phyloP scores from a whole-genome alignment of 2,797 vertebrate genomes.

The Melanotaenia parkinsoni region DNA sequence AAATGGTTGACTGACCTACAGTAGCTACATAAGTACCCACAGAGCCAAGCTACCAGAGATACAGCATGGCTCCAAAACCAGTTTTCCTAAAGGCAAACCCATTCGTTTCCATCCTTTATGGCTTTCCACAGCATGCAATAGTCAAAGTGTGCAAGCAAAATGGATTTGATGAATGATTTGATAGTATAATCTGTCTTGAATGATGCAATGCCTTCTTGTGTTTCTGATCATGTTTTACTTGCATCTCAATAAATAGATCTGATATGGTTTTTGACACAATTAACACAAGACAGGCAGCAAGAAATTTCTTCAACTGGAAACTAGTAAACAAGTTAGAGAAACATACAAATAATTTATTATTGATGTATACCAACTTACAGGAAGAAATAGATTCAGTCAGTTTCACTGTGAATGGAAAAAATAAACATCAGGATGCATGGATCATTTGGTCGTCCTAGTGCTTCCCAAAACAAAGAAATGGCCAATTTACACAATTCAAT shows the following conservation, averaged over 20 bases:
- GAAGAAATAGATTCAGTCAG: not conserved
- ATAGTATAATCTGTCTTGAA: not conserved
- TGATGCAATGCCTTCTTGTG: not conserved
- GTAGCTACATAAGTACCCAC: not conserved
- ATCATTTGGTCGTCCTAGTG: conserved; percentile 10
- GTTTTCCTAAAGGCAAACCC: not conserved
- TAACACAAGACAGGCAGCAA: not conserved
- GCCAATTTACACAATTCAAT: conserved; percentile 28
- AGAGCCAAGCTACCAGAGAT: not conserved
- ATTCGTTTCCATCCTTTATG: not conserved
- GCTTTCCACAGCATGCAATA: not conserved
- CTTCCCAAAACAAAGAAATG: conserved; percentile 23
- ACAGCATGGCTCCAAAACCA: not conserved
- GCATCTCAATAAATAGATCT: not conserved
- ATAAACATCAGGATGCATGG: not conserved
- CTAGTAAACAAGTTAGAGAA: not conserved
- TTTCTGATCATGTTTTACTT: not conserved
- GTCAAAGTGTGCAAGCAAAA: not conserved
- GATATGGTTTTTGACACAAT: not conserved
- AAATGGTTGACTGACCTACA: not conserved
- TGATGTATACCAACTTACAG: not conserved
- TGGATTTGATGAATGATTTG: not conserved
- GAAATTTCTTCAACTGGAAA: not conserved
- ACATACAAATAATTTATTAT: not conserved
- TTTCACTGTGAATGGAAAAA: conserved; percentile 6